Evolutionary conservation across 2,113 vertebrate species (phyloP).

Genomic region (Sitta europaea): DNA sequence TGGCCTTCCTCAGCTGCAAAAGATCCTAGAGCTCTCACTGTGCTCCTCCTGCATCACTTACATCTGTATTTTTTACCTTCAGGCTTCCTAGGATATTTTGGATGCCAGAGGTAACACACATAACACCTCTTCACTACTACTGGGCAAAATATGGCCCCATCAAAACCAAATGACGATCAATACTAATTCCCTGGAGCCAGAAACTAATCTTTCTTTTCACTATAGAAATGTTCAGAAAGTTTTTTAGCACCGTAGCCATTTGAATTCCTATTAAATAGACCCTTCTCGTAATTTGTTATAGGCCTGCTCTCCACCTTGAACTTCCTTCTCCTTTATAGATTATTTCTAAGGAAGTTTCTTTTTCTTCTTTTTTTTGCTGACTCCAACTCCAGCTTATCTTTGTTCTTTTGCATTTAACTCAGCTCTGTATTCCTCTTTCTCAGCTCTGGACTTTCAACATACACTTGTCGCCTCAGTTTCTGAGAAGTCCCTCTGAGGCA

Average conservation of each 20-base stretch:
- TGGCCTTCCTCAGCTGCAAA: not conserved
- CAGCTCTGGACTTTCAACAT: not conserved
- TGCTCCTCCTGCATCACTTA: not conserved
- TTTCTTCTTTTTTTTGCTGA: constrained; percentile 48
- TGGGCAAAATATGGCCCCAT: not conserved
- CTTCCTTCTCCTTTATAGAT: not conserved
- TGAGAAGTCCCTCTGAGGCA: constrained; percentile 10
- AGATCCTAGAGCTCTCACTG: accelerated
- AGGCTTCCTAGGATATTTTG: not conserved
- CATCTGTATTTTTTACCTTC: not conserved
- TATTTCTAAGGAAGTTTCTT: constrained; percentile 16
- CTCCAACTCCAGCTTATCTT: constrained; percentile 30
- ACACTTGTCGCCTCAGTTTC: not conserved
- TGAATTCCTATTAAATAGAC: not conserved
- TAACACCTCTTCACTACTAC: not conserved
- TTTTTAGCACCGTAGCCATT: not conserved
- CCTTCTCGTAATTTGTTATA: not conserved
- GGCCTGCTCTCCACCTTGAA: not conserved
- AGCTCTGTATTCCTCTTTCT: not conserved
- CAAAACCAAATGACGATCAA: not conserved
- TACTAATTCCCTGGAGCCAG: not conserved
- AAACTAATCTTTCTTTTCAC: not conserved
- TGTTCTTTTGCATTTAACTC: not conserved
- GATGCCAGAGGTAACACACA: not conserved
- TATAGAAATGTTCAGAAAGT: not conserved